Evolutionary conservation across 2,888 invertebrate species (phyloP).

Genomic region (Muschampia plurimacula): DNA sequence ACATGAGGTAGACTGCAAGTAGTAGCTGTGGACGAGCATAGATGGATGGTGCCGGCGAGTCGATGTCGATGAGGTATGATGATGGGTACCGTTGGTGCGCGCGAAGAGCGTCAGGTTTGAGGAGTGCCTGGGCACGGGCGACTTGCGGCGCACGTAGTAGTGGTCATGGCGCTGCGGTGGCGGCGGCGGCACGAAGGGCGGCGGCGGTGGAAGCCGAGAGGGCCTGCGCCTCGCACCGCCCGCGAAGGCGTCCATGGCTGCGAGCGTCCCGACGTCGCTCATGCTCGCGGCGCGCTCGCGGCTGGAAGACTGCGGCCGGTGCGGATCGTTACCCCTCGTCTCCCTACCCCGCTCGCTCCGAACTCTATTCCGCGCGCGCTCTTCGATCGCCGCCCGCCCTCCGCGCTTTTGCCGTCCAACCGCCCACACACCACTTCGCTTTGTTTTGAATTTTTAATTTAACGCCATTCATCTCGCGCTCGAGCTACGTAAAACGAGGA

Average conservation of each 20-base stretch:
- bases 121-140: conserved; percentile 76
- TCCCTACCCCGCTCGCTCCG: conserved; percentile 68
- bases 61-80: conserved; percentile 38
- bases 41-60: conserved; percentile 35
- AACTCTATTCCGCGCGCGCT: conserved; percentile 76
- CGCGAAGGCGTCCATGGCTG: conserved; percentile 84
- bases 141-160: conserved; percentile 83
- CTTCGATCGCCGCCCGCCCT: conserved; percentile 82
- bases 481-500: conserved; percentile 61
- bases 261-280: conserved; percentile 85
- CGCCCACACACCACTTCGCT: conserved; percentile 76
- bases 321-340: conserved; percentile 59
- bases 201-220: conserved; percentile 79
- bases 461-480: conserved; percentile 77
- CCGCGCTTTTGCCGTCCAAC: conserved; percentile 69
- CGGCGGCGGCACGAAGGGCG: conserved; percentile 80
- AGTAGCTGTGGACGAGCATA: conserved; percentile 29
- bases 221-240: conserved; percentile 82
- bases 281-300: conserved; percentile 82
- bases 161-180: conserved; percentile 80
- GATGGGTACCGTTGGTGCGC: conserved; percentile 74
- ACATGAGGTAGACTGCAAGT: conserved; percentile 41
- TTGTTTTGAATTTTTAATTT: conserved; percentile 85
- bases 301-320: conserved; percentile 79
- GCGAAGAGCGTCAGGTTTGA: conserved; percentile 79